Conservation (phyloP, 35 echinoderm and acorn worm species). For the Apostichopus californicus region DNA sequence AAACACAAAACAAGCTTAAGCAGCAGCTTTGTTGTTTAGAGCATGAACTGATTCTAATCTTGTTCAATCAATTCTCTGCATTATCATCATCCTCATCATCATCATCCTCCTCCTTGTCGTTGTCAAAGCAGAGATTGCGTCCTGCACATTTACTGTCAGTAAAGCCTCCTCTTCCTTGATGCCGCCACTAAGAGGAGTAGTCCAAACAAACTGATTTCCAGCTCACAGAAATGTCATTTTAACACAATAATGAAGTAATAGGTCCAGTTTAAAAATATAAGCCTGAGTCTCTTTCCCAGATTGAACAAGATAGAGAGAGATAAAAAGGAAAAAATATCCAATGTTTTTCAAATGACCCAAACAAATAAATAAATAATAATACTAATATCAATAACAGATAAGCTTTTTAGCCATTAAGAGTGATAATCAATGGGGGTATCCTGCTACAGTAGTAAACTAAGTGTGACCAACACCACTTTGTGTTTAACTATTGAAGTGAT, state of each 20-base stretch:
- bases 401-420: background rate
- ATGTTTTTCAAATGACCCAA: background rate
- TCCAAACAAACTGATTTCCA: background rate
- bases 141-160: background rate
- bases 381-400: no score
- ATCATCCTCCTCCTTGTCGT: background rate
- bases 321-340: no score
- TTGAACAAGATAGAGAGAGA: no score
- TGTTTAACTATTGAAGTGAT: constrained; percentile 40
- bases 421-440: background rate
- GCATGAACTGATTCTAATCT: constrained; percentile 31
- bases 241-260: constrained; percentile 37
- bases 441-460: constrained; percentile 38
- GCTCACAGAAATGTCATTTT: constrained; percentile 42
- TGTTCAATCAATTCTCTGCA: constrained; percentile 33
- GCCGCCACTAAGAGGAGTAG: background rate
- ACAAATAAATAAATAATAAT: constrained; percentile 1
- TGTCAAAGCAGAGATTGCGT: constrained; percentile 4
- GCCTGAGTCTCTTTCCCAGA: no score
- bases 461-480: constrained; percentile 51
- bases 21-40: constrained; percentile 12
- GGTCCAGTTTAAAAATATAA: background rate
- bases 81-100: constrained; percentile 20
- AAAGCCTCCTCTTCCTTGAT: background rate
- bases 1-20: background rate